Conservation (phyloP, 2,113 vertebrate species). For the Vombatus ursinus region DNA sequence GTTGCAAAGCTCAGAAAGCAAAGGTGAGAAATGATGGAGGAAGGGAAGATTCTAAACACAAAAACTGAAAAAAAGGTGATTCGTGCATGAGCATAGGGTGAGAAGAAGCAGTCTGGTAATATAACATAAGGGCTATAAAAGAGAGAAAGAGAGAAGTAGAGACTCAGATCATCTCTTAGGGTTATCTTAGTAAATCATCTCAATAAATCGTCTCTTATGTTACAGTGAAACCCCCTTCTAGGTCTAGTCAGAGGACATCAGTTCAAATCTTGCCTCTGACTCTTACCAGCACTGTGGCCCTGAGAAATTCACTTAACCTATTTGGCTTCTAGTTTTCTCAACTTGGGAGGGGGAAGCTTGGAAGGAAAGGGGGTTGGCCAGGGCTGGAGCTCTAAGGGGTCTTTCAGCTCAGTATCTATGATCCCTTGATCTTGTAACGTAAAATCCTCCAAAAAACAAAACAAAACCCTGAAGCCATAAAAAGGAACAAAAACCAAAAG, state of each 20-base stretch:
- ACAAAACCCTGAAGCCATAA: neutral
- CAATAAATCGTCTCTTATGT: neutral
- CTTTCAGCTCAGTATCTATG: neutral
- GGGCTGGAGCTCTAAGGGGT: neutral
- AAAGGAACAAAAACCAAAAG: neutral
- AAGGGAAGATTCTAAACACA: neutral
- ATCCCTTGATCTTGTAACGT: neutral
- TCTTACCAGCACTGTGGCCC: neutral
- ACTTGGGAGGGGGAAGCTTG: neutral
- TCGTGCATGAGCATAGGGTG: neutral
- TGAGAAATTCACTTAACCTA: neutral
- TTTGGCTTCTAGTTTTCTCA: neutral
- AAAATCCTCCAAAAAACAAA: neutral
- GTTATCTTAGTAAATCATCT: neutral
- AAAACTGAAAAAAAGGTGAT: neutral
- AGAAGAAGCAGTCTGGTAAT: neutral
- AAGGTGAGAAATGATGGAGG: neutral
- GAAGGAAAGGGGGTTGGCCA: no score
- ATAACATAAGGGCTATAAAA: neutral
- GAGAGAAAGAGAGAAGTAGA: neutral
- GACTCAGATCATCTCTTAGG: neutral
- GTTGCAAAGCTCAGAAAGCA: neutral
- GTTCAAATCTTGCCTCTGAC: neutral
- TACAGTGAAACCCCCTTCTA: neutral
- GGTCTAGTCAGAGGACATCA: neutral